phyloP scores from a whole-genome alignment of 2,113 vertebrate genomes.

The Phrynosoma platyrhinos region DNA sequence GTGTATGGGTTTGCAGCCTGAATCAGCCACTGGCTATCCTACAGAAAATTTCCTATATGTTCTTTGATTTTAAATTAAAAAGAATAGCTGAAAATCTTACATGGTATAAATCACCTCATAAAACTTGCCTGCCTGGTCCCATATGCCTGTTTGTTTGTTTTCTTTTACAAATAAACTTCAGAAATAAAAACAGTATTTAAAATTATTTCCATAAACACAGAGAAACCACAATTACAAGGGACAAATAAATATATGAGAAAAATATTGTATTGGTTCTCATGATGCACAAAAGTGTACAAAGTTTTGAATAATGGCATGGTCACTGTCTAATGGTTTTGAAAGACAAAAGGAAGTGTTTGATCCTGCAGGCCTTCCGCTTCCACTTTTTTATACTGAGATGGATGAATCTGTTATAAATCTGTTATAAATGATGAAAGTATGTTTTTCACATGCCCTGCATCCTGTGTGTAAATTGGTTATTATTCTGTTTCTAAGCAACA shows the following conservation, averaged over 20 bases:
- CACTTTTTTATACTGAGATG: neutral
- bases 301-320: neutral
- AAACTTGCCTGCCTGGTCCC: neutral
- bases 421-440: neutral
- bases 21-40: neutral
- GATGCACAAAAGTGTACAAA: neutral
- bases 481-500: constrained; percentile 8
- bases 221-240: neutral
- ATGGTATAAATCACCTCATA: neutral
- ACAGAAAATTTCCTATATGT: constrained; percentile 11
- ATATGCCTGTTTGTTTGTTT: neutral
- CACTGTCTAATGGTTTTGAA: neutral
- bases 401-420: neutral
- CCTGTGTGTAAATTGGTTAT: neutral
- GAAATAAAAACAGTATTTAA: neutral
- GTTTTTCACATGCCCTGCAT: neutral
- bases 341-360: neutral
- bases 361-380: neutral
- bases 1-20: no score
- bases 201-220: neutral
- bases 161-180: neutral
- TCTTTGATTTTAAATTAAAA: neutral
- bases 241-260: neutral
- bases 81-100: neutral
- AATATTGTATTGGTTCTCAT: neutral